Evolutionary conservation across 2,113 vertebrate species (phyloP).

Genomic region (Indri indri): DNA sequence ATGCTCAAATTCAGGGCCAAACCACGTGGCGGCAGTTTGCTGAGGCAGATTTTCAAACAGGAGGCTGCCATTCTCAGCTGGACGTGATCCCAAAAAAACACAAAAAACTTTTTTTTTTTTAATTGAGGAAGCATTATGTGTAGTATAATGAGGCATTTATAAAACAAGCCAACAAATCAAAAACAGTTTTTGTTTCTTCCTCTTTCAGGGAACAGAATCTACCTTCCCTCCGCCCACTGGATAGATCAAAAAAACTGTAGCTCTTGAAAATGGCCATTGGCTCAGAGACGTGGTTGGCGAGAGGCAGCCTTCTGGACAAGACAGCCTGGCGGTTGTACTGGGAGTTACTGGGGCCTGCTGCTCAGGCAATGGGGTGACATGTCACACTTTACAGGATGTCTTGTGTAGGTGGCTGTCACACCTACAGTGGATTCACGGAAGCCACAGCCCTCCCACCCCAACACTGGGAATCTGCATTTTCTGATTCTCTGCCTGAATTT

Average conservation of each 20-base stretch:
- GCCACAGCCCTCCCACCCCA: neutral
- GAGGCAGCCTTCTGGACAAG: neutral
- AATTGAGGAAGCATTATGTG: neutral
- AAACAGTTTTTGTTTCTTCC: neutral
- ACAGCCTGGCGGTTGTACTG: neutral
- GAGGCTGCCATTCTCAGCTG: neutral
- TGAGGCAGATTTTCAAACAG: neutral
- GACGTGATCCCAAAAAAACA: neutral
- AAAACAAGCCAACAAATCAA: neutral
- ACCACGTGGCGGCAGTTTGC: neutral
- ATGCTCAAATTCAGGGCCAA: neutral
- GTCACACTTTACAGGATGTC: neutral
- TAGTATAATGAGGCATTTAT: neutral
- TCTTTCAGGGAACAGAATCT: constrained; percentile 11
- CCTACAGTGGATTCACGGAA: neutral
- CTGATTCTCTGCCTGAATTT: neutral
- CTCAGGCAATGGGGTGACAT: neutral
- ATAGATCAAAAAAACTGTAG: neutral
- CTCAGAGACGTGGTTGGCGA: neutral
- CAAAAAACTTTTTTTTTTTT: neutral
- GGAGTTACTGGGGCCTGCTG: neutral
- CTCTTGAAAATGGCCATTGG: neutral
- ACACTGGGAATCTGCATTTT: neutral
- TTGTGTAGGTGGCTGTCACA: neutral
- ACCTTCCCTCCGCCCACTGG: neutral